A percentile compares a stretch with the other conserved stretches of the same genome.
Evolutionary conservation across 2,888 invertebrate species (phyloP).

Genomic region (Mactromeris polynyma): DNA sequence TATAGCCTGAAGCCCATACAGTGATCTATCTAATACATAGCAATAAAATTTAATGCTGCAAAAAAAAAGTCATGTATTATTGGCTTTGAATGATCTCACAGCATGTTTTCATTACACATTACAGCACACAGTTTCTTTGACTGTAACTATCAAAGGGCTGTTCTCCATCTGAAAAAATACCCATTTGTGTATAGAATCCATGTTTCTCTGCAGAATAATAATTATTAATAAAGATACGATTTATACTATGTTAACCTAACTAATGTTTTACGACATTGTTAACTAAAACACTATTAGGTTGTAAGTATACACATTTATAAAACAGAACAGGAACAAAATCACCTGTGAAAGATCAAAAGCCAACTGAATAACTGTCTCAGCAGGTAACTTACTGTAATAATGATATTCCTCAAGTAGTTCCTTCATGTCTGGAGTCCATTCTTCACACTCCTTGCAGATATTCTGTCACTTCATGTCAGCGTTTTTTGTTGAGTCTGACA

Average conservation of each 20-base stretch:
- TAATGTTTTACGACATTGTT: conserved; percentile 3
- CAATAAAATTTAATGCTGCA: no score
- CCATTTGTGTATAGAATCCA: neutral
- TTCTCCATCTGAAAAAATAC: neutral
- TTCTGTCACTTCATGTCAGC: conserved; percentile 1
- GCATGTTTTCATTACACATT: no score
- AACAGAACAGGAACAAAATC: neutral
- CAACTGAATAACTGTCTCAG: conserved; percentile 21
- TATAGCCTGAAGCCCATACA: no score
- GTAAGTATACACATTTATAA: neutral
- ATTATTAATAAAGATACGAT: neutral
- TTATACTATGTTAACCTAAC: neutral
- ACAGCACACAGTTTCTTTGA: neutral
- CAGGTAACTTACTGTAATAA: conserved; percentile 21
- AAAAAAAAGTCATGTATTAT: no score
- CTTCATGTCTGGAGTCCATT: conserved; percentile 22
- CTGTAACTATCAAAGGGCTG: neutral
- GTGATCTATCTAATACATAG: no score
- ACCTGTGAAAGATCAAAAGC: conserved; percentile 28
- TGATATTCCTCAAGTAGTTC: conserved; percentile 4
- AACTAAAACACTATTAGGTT: neutral
- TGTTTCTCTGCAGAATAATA: neutral
- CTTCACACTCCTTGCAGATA: neutral
- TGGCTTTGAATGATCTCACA: no score
- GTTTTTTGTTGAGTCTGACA: neutral